Evolutionary conservation across 64 coral and sea anemone species (phyloP), one percentile per base, ranked within the genome.

Genomic region (Porites lutea): DNA sequence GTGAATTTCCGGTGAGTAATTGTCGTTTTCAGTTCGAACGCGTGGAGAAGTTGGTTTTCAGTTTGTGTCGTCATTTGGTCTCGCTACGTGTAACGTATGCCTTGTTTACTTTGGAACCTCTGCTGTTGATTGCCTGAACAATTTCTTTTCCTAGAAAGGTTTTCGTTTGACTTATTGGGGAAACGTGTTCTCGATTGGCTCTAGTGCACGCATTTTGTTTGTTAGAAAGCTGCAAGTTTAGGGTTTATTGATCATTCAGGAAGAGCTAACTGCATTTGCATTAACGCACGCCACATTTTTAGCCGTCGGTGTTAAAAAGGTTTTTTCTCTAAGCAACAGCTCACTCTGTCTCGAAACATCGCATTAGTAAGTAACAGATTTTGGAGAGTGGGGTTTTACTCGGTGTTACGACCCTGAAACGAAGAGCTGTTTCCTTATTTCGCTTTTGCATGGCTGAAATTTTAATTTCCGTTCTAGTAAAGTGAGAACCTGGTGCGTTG

Each of bases 21-120:
- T 84, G 81, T 52, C 45, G 81, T 84, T 84, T 84, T 84, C 81
- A 68, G 61, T 68, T 54, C 63, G 81, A 84, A 47, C 81, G 81
- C 81, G 62, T 84, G 81, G 62, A 84, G 44, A 84, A 18, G 62
- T 84, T 68, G 7, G 63, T 68, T 84, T 84, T 68, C 62, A 49
- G 44, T 84, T 37, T 68, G 64, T 84, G 81, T 84, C 81, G 81
- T 84, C 81, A 69, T 84, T n/a, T 84, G 43, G 63, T 48, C 62
- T 69, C 63, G 37, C 81, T 52, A 84, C 81, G 62, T 84, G 81
- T 37, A 84, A 84, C 46, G 67, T 13, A 3, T 16, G 2, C n/a
- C 63, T 68, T 84, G 81, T 84, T 84, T 84, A 84, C 62, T 68
- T 18, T 84, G 2, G 18, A 13, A 68, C 20, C 44, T 52, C 9